Percentiles rank a stretch among this genome's conserved stretches.
These are phyloP conservation scores for Macrocentrus cingulum DNA, from an alignment of 1,140 invertebrate genomes.

Conservation along the genomic window DNA sequence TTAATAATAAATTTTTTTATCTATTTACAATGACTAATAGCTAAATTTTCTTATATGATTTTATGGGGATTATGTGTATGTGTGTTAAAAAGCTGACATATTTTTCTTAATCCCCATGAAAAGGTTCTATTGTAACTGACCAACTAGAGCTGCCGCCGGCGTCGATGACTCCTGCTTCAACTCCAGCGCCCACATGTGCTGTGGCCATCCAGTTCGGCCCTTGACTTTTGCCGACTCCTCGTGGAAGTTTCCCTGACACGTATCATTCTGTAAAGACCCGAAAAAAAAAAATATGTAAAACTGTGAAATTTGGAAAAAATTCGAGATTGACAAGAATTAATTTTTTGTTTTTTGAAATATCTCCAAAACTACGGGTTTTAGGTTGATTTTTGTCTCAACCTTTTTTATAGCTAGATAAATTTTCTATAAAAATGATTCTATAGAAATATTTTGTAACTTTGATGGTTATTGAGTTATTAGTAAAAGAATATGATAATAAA, in stretches of 20 bases:
- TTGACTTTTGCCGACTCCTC: conserved; percentile 62
- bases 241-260: conserved; percentile 34
- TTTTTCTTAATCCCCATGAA: conserved; percentile 36
- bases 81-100: conserved; percentile 5
- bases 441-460: too few relatives aligned
- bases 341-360: too few relatives aligned
- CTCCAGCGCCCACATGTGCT: conserved; percentile 91
- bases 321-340: too few relatives aligned
- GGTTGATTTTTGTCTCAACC: too few relatives aligned
- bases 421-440: too few relatives aligned
- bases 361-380: too few relatives aligned
- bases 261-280: conserved; percentile 44
- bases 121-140: conserved; percentile 27
- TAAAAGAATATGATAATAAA: too few relatives aligned
- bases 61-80: background rate
- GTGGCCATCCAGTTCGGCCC: conserved; percentile 91
- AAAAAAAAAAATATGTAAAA: background rate
- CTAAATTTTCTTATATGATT: conserved; percentile 4
- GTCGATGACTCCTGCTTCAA: conserved; percentile 72
- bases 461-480: too few relatives aligned
- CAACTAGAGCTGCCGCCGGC: conserved; percentile 21
- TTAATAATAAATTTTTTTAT: background rate
- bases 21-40: background rate
- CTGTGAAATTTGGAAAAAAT: too few relatives aligned
- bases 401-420: too few relatives aligned